Conservation (phyloP, 2,113 vertebrate species). For the Chaetura pelagica region DNA sequence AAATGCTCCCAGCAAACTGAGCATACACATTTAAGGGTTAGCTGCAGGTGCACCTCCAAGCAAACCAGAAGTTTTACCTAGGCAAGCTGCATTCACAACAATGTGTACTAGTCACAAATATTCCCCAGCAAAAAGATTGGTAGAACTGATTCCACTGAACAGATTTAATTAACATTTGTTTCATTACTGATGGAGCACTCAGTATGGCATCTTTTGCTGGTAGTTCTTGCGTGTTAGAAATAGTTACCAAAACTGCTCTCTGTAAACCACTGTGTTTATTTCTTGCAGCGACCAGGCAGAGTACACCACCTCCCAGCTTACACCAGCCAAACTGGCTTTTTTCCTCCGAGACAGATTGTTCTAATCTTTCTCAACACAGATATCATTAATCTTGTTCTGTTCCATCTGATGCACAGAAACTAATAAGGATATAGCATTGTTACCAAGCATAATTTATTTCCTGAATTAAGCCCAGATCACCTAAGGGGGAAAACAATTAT, state of each 20-base stretch:
- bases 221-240: neutral
- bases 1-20: neutral
- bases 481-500: constrained; percentile 55
- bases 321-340: neutral
- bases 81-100: neutral
- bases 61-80: neutral
- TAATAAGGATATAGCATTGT: constrained; percentile 62
- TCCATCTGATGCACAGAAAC: constrained; percentile 29
- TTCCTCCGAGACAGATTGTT: constrained; percentile 31
- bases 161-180: neutral
- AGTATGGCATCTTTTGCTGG: neutral
- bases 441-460: constrained; percentile 63
- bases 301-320: neutral
- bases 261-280: neutral
- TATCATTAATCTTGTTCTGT: constrained; percentile 41
- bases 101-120: neutral
- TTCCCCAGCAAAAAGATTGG: neutral
- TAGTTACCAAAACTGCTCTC: neutral
- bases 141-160: neutral
- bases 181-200: neutral
- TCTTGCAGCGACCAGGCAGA: neutral
- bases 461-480: constrained; percentile 55
- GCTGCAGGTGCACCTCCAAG: neutral
- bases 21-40: neutral
- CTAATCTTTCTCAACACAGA: constrained; percentile 44